Evolutionary conservation across 2,888 invertebrate species (phyloP), one percentile per base, ranked within the genome.

Genomic region (Coelogynopora nodosa): DNA sequence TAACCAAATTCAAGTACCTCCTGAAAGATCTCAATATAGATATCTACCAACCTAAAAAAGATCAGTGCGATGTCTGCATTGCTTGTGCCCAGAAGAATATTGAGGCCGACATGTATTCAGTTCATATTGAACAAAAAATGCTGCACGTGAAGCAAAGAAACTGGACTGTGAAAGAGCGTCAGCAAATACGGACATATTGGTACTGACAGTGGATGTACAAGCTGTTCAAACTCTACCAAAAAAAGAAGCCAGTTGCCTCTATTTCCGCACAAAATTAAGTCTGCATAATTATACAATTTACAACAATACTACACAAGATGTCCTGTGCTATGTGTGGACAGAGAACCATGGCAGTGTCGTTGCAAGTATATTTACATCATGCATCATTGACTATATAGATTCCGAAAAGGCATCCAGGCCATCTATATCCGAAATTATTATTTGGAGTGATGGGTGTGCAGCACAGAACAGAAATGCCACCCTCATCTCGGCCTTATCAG

Each of bases 221-320:
- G 82, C 29, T 31, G 82, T 82, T 5, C 82, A 82, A 28, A 82
- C 29, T 23, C 2, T 27, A 82, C 82, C 82, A 82, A 82, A 82
- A 23, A 82, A 10, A 82, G 5, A 82, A 5, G 82, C 82, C 2
- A 28, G 82, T 31, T 82, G 82, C 29, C 27, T 5, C 2, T 82
- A 82, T 28, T 82, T 28, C 31, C 23, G 29, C 13, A 82, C 82
- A 5, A 82, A 82, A 82, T 29, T 82, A 5, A 82, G 28, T 23
- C 27, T 82, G 23, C 82, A 82, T 31, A 82, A 82, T 27, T 82
- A 82, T 29, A 82, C 82, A 26, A 31, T 82, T 29, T 82, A 31
- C 23, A 82, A 82, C 31, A 82, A 82, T 82, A 27, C 2, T 1
- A 82, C 27, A 2, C 82, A 82, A 10, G 82, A 28, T 2, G 82